These are phyloP conservation scores for Lycaena phlaeas DNA, from an alignment of 2,888 invertebrate genomes.

Conservation along the genomic window DNA sequence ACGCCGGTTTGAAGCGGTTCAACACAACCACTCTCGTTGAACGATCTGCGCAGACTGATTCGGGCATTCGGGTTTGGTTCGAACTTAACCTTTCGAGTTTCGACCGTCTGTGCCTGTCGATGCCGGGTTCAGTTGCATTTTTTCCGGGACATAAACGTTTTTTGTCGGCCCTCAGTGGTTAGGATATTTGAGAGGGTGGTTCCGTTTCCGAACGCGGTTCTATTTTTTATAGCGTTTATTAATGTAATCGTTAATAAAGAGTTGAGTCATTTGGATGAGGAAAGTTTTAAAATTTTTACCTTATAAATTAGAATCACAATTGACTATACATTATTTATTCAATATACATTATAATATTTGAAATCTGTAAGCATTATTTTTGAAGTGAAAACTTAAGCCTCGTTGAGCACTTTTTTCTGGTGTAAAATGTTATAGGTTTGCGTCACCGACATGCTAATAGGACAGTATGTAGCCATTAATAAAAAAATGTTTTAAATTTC, in stretches of 20 bases:
- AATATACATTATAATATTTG: too few relatives aligned
- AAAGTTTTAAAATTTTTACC: too few relatives aligned
- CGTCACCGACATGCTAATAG: too few relatives aligned
- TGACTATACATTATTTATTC: too few relatives aligned
- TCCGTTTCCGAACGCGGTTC: slow-evolving; percentile 29
- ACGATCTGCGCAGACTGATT: slow-evolving; percentile 50
- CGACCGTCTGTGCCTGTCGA: slow-evolving; percentile 20
- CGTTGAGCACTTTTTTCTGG: too few relatives aligned
- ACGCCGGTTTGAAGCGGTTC: slow-evolving; percentile 29
- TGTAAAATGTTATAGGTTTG: too few relatives aligned
- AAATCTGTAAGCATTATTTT: too few relatives aligned
- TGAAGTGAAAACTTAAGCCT: too few relatives aligned
- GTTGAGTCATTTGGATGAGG: background rate
- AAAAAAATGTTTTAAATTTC: too few relatives aligned
- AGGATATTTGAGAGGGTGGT: slow-evolving; percentile 28
- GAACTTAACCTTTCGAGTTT: slow-evolving; percentile 9
- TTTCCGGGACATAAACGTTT: slow-evolving; percentile 19
- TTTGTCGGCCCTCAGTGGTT: slow-evolving; percentile 22
- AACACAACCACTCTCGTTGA: slow-evolving; percentile 32
- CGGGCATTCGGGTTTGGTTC: slow-evolving; percentile 24
- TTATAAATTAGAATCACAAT: background rate
- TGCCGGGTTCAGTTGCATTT: slow-evolving; percentile 9
- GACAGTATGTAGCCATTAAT: too few relatives aligned
- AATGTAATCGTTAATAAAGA: background rate
- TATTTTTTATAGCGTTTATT: slow-evolving; percentile 11